Evolutionary conservation across 2,888 invertebrate genomes (phyloP).

Genomic region (Metellina segmentata): DNA sequence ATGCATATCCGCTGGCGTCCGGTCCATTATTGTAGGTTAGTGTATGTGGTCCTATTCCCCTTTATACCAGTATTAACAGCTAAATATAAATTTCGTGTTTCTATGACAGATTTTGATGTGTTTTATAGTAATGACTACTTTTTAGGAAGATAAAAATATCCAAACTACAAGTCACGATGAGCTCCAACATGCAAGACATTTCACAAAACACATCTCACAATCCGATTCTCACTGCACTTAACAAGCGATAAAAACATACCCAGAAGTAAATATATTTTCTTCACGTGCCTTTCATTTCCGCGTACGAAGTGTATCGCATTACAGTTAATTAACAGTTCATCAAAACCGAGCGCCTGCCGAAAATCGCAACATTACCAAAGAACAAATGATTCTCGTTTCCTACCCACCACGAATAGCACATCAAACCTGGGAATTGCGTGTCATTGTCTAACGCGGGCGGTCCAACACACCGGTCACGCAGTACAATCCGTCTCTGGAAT

Average conservation of each 20-base stretch:
- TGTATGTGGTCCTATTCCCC: too few relatives aligned
- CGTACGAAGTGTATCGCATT: background rate
- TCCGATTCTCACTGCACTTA: background rate
- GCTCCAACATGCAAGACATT: background rate
- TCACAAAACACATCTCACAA: background rate
- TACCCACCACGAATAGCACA: background rate
- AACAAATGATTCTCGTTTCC: background rate
- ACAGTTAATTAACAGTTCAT: background rate
- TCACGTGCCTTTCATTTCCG: background rate
- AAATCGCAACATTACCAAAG: background rate
- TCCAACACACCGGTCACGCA: conserved; percentile 12
- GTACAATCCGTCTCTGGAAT: background rate
- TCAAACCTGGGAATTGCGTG: conserved; percentile 39
- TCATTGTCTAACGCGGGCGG: background rate
- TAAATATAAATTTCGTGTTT: too few relatives aligned
- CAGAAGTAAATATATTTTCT: background rate
- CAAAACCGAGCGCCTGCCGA: background rate
- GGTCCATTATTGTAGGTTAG: too few relatives aligned
- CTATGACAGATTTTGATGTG: too few relatives aligned
- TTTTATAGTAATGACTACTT: too few relatives aligned
- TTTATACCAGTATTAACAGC: too few relatives aligned
- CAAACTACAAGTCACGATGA: too few relatives aligned
- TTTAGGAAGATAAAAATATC: too few relatives aligned
- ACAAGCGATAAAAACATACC: background rate
- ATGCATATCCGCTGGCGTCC: too few relatives aligned